phyloP scores from a whole-genome alignment of 2,888 invertebrate genomes.

The Catocala fraxini region DNA sequence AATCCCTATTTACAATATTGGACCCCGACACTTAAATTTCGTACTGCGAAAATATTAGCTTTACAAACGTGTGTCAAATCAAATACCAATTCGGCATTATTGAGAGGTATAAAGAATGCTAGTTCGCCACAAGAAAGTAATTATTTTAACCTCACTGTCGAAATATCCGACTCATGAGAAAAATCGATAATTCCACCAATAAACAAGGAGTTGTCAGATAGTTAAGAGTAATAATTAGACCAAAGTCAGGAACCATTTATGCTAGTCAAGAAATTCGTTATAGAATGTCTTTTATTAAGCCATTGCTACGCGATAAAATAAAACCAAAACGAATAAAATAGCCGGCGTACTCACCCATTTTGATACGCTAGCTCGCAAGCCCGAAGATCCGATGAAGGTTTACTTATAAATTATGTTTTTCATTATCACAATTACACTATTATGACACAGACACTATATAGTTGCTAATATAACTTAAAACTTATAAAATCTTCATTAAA shows the following conservation, averaged over 20 bases:
- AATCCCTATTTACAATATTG: too few species aligned
- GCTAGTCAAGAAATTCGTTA: slow-evolving; percentile 5
- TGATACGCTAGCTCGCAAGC: slow-evolving; percentile 57
- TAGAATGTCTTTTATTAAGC: slow-evolving; percentile 18
- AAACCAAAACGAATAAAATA: slow-evolving; percentile 53
- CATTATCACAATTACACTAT: slow-evolving; percentile 71
- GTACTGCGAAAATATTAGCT: too few species aligned
- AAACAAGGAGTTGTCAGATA: slow-evolving; percentile 52
- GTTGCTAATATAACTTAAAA: slow-evolving; percentile 43
- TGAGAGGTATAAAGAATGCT: not conserved
- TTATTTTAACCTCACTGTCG: slow-evolving; percentile 45
- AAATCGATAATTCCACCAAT: slow-evolving; percentile 80
- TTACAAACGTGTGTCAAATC: too few species aligned
- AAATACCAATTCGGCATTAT: not conserved
- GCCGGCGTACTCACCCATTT: slow-evolving; percentile 84
- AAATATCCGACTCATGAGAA: slow-evolving; percentile 68
- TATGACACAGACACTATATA: slow-evolving; percentile 60
- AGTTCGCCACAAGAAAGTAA: slow-evolving; percentile 22
- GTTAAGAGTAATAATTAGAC: slow-evolving; percentile 55
- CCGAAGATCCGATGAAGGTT: slow-evolving; percentile 53
- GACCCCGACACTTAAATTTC: too few species aligned
- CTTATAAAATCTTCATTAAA: slow-evolving; percentile 43
- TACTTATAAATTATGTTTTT: slow-evolving; percentile 56
- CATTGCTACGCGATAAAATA: slow-evolving; percentile 36
- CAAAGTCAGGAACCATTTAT: slow-evolving; percentile 4